A percentile compares a stretch with the other conserved stretches of the same genome.
These are phyloP conservation scores for Phalloptychus januarius DNA, from an alignment of 2,797 vertebrate genomes.

Conservation along the genomic window DNA sequence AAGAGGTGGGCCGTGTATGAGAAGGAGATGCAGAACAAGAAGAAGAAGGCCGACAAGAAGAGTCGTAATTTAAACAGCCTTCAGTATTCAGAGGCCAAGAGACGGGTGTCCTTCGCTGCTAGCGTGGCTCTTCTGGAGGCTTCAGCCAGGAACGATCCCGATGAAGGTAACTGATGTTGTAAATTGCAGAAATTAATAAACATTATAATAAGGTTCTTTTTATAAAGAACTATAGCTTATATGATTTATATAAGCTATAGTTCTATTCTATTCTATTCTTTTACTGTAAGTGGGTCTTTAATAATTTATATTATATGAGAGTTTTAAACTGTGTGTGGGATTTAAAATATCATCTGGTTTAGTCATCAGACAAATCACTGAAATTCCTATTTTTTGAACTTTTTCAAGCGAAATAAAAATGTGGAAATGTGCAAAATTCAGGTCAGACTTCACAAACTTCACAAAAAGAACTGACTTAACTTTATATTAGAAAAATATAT, in stretches of 20 bases:
- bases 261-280: background rate
- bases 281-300: background rate
- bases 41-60: conserved; percentile 90
- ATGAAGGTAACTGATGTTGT: conserved; percentile 87
- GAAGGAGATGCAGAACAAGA: conserved; percentile 95
- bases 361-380: background rate
- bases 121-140: conserved; percentile 94
- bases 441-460: too few species aligned
- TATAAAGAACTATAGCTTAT: background rate
- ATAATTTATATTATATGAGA: background rate
- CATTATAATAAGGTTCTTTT: background rate
- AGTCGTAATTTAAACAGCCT: conserved; percentile 68
- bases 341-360: background rate
- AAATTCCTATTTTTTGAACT: background rate
- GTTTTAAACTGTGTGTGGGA: background rate
- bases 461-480: background rate
- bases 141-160: conserved; percentile 90
- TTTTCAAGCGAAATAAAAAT: background rate
- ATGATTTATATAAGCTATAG: too few species aligned
- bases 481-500: background rate
- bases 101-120: conserved; percentile 91
- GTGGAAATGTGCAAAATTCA: background rate
- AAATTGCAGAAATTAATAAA: background rate
- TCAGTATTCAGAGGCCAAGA: conserved; percentile 68
- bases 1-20: conserved; percentile 97